phyloP scores from a whole-genome alignment of 2,113 vertebrate species.

The Tragelaphus scriptus region DNA sequence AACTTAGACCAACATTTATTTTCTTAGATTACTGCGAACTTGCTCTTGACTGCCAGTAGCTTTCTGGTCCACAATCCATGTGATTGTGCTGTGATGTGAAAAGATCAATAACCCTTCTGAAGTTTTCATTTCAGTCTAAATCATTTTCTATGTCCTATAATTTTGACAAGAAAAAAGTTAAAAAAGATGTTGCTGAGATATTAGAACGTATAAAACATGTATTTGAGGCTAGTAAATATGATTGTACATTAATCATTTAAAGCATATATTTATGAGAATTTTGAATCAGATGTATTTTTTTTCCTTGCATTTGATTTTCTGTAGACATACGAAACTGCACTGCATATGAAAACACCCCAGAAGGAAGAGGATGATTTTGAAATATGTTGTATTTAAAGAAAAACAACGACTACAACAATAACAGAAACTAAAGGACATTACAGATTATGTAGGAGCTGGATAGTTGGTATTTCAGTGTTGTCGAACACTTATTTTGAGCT shows the following conservation, averaged over 20 bases:
- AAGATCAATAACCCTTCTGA: slow-evolving; percentile 2
- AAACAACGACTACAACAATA: neutral
- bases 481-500: neutral
- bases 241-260: neutral
- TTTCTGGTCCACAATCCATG: neutral
- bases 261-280: neutral
- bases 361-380: neutral
- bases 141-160: neutral
- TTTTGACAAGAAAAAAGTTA: neutral
- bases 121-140: slow-evolving; percentile 22
- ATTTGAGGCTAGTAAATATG: neutral
- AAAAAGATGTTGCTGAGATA: neutral
- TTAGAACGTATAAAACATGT: neutral
- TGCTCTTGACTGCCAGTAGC: neutral
- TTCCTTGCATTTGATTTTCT: neutral
- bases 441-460: neutral
- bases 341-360: neutral
- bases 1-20: neutral
- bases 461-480: neutral
- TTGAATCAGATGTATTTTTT: neutral
- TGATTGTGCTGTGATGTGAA: neutral
- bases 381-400: neutral
- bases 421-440: neutral
- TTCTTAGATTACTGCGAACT: neutral
- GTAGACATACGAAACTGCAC: neutral